phyloP scores from a whole-genome alignment of 2,888 invertebrate genomes.

The Epinotia nisella region DNA sequence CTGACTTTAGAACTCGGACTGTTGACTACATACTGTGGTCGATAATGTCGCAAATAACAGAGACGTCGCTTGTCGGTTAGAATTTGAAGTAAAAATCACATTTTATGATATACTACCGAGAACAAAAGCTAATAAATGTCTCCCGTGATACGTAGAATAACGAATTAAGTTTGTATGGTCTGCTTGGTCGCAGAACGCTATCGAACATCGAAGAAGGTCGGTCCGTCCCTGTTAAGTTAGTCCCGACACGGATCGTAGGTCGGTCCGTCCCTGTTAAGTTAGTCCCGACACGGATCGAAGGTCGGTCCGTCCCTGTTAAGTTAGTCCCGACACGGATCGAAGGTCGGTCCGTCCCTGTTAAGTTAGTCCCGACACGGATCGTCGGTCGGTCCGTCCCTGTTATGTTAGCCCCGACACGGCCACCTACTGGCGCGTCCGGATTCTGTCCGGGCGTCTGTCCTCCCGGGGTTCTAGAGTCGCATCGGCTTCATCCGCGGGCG shows the following conservation, averaged over 20 bases:
- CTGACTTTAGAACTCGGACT: slow-evolving; percentile 40
- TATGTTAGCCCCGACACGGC: background rate
- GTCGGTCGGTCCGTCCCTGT: slow-evolving; percentile 23
- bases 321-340: background rate
- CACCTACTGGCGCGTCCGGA: background rate
- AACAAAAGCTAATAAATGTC: slow-evolving; percentile 11
- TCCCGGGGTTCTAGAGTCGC: slow-evolving; percentile 46
- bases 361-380: too few relatives aligned
- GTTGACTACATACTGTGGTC: slow-evolving; percentile 33
- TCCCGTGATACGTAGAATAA: background rate
- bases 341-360: too few relatives aligned
- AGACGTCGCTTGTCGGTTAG: slow-evolving; percentile 23
- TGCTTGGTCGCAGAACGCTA: slow-evolving; percentile 12
- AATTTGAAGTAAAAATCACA: slow-evolving; percentile 4
- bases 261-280: too few relatives aligned
- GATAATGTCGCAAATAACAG: slow-evolving; percentile 34
- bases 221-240: slow-evolving; percentile 16
- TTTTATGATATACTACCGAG: slow-evolving; percentile 5
- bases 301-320: slow-evolving; percentile 18
- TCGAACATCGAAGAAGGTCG: slow-evolving; percentile 15
- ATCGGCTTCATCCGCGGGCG: slow-evolving; percentile 54
- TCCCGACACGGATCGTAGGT: too few relatives aligned
- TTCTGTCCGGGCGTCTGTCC: background rate
- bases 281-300: too few relatives aligned
- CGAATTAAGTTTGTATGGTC: background rate